phyloP scores from a whole-genome alignment of 2,113 vertebrate genomes.

The Orthonyx spaldingii region DNA sequence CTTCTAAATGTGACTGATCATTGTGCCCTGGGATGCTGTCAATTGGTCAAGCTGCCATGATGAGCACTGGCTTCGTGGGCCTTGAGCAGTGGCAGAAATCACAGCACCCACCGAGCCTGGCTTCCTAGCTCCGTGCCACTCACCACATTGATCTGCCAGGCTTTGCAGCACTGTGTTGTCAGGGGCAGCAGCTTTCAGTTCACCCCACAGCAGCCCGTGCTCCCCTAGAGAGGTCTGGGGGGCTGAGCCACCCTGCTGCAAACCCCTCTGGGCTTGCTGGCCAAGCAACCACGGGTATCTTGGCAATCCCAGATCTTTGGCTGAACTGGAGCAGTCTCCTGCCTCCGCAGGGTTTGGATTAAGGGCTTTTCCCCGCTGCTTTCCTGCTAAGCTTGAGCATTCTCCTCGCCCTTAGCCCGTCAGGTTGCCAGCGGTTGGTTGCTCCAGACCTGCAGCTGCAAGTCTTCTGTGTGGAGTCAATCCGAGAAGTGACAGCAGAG shows the following conservation, averaged over 20 bases:
- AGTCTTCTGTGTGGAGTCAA: neutral
- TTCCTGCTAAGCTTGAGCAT: neutral
- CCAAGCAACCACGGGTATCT: neutral
- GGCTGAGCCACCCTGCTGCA: neutral
- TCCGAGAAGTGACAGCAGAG: neutral
- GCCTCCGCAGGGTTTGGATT: neutral
- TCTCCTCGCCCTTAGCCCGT: neutral
- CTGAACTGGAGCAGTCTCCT: neutral
- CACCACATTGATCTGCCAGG: neutral
- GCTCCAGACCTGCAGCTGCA: neutral
- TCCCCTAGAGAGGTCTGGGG: neutral
- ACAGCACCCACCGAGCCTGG: neutral
- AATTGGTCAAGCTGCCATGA: neutral
- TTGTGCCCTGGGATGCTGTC: slow-evolving; percentile 21
- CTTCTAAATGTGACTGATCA: slow-evolving; percentile 18
- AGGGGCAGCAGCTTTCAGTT: slow-evolving; percentile 26
- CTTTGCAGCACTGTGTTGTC: neutral
- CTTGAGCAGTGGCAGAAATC: slow-evolving; percentile 28
- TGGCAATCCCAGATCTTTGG: neutral
- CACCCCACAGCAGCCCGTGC: neutral
- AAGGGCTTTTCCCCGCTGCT: neutral
- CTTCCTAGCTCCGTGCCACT: neutral
- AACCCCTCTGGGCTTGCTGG: neutral
- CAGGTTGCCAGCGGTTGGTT: neutral
- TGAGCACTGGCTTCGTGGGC: slow-evolving; percentile 29